Evolutionary conservation across 2,113 vertebrate species (phyloP), one percentile per base, ranked within the genome.

Genomic region (Nesoenas mayeri): DNA sequence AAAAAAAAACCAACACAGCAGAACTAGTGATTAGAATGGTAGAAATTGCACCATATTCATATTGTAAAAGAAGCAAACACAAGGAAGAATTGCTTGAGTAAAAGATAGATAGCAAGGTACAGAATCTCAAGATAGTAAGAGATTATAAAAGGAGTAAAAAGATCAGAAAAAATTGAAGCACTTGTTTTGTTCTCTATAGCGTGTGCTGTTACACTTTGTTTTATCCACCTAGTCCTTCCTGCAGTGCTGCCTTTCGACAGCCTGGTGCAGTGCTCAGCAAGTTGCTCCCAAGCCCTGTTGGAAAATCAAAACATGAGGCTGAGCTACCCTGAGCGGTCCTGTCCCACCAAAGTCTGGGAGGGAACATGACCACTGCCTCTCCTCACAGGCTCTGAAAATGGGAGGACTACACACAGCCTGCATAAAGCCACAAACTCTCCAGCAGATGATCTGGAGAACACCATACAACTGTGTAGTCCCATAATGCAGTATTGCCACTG

Each of bases 211-310:
- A 36, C 0, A 18, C 15, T 42, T n/a, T 21, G 56, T 51, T 42
- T 50, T 38, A 57, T 7, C 48, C 22, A 25, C 12, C 4, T 56
- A 36, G 15, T 21, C 56, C 70, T 57, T 44, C 40, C 75, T 91
- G 38, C 75, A 80, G 54, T 34, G 67, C 24, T 69, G 80, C 60
- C 82, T 80, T 40, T 31, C 2, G 18, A n/a, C 61, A 75, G 57
- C 15, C 13, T 15, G 11, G 32, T 5, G 29, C 36, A 82, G 57
- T 26, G 71, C 70, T 25, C 51, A 36, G 13, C 9, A 38, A 71
- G 31, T 4, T 36, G 26, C 8, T 15, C 17, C 5, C 0, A 1
- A 20, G 12, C 50, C 29, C 50, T n/a, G 15, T 24, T 19, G 25
- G 32, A 82, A 36, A 48, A 36, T 24, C 18, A 44, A 0, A 8